Conservation (phyloP, 30 jellyfish, hydroid and myxozoan species). For the Catostylus mosaicus region DNA sequence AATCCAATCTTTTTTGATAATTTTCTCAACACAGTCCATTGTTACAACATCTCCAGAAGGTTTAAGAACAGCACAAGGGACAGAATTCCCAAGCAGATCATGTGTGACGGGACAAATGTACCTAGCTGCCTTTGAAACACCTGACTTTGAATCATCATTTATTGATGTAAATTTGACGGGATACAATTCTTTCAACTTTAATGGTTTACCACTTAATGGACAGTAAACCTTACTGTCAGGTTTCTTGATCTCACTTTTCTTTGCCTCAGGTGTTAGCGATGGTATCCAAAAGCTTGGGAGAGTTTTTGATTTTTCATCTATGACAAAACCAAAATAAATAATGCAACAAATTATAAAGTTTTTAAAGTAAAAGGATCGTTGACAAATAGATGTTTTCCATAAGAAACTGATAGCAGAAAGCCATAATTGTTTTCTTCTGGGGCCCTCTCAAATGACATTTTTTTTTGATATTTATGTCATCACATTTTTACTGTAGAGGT, state of each 20-base stretch:
- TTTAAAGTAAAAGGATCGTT: too few relatives aligned
- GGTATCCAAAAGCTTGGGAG: conserved; percentile 98
- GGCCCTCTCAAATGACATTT: too few relatives aligned
- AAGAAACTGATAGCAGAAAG: too few relatives aligned
- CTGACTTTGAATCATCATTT: conserved; percentile 57
- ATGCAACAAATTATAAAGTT: too few relatives aligned
- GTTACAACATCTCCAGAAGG: conserved; percentile 93
- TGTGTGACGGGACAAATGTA: conserved; percentile 90
- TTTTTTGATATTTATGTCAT: too few relatives aligned
- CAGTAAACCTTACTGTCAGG: conserved; percentile 88
- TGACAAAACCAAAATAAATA: not conserved
- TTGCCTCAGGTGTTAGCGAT: conserved; percentile 91
- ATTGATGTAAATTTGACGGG: conserved; percentile 84
- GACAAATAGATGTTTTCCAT: too few relatives aligned
- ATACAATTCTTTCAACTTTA: conserved; percentile 72
- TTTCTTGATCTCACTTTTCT: conserved; percentile 54
- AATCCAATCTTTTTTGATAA: conserved; percentile 85
- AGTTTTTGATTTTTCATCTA: conserved; percentile 52
- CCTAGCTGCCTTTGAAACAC: conserved; percentile 62
- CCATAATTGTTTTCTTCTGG: too few relatives aligned
- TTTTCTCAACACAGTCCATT: conserved; percentile 89
- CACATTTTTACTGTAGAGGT: too few relatives aligned
- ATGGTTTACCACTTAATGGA: conserved; percentile 86
- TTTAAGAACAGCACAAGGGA: conserved; percentile 90
- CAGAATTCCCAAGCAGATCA: conserved; percentile 82